phyloP scores from a whole-genome alignment of 2,888 invertebrate species.

The Strigamia crassipes region DNA sequence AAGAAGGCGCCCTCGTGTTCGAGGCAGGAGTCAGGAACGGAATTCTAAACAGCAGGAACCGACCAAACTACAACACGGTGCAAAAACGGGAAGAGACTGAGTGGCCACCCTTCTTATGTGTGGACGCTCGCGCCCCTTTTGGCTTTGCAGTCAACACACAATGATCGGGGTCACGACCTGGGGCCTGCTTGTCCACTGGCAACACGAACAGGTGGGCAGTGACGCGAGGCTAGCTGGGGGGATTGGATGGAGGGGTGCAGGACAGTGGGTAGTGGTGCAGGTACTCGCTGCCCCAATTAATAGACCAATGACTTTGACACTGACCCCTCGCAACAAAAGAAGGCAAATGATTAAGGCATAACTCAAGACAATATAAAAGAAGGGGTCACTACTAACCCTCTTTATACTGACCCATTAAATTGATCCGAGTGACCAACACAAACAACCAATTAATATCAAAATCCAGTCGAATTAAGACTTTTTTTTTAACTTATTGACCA shows the following conservation, averaged over 20 bases:
- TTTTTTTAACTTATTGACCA: too few species aligned
- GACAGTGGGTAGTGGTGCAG: slow-evolving; percentile 33
- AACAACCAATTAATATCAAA: not conserved
- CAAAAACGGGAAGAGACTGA: slow-evolving; percentile 13
- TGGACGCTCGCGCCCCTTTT: slow-evolving; percentile 33
- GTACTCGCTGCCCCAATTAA: slow-evolving; percentile 34
- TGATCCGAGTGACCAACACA: not conserved
- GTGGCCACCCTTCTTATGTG: slow-evolving; percentile 12
- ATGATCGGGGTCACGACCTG: slow-evolving; percentile 15
- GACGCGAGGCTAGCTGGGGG: not conserved
- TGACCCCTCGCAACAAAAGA: slow-evolving; percentile 12
- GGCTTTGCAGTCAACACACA: slow-evolving; percentile 8
- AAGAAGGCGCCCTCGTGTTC: not conserved
- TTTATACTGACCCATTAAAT: slow-evolving; percentile 2
- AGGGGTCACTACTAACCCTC: not conserved
- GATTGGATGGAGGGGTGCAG: not conserved
- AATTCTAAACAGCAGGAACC: slow-evolving; percentile 28
- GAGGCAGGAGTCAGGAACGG: not conserved
- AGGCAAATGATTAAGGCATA: slow-evolving; percentile 28
- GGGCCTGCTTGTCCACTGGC: slow-evolving; percentile 25
- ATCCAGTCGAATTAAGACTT: too few species aligned
- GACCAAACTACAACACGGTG: not conserved
- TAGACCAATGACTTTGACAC: slow-evolving; percentile 23
- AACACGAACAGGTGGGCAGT: slow-evolving; percentile 25
- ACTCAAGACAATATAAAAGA: slow-evolving; percentile 13